phyloP scores from a whole-genome alignment of 2,113 vertebrate genomes.

The Phalacrocorax carbo region DNA sequence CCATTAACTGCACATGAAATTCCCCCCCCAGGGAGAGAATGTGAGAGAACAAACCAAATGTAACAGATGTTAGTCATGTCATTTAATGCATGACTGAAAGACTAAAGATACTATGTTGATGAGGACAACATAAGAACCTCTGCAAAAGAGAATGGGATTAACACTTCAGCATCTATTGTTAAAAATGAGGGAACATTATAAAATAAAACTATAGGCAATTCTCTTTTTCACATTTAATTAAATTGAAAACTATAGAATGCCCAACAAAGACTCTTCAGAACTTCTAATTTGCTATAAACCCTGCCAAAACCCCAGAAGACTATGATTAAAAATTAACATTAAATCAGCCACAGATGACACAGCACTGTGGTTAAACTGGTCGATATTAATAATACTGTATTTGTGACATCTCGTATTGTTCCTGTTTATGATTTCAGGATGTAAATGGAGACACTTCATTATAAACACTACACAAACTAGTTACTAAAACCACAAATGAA shows the following conservation, averaged over 20 bases:
- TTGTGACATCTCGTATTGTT: neutral
- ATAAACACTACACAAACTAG: neutral
- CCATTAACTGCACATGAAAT: neutral
- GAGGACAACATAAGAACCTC: neutral
- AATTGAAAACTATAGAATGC: neutral
- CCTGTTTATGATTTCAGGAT: neutral
- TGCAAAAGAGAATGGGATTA: neutral
- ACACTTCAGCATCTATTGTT: neutral
- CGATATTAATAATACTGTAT: neutral
- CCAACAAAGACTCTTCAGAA: neutral
- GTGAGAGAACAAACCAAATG: neutral
- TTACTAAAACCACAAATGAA: neutral
- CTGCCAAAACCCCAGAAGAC: neutral
- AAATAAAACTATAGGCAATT: neutral
- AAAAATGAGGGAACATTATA: neutral
- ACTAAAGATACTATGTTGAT: neutral
- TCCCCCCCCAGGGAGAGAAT: constrained; percentile 11
- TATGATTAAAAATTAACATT: neutral
- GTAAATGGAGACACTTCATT: neutral
- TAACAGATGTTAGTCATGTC: constrained; percentile 41
- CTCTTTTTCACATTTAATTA: neutral
- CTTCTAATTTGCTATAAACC: neutral
- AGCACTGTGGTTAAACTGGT: neutral
- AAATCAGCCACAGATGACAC: neutral
- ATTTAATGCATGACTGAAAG: constrained; percentile 56